Base-by-base conservation (phyloP, 2,113 vertebrate genomes). In the Ceyx cyanopectus region DNA sequence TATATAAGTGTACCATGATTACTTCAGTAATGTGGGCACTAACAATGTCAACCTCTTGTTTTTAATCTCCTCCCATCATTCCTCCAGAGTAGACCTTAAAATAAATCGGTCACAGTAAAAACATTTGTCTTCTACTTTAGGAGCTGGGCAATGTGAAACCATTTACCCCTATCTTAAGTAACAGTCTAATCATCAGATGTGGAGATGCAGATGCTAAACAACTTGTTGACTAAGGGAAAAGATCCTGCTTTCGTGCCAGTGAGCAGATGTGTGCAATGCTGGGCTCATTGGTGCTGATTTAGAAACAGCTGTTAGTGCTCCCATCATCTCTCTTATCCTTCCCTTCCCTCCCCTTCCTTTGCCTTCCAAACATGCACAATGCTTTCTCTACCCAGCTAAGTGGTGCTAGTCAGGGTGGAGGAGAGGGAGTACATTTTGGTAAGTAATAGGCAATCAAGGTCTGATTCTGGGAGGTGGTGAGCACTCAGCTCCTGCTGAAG, bases 121-220 rank as follows among this genome's bases (percentile, higher is more conserved):
- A 32, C 41, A 53, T 57, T 85, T 92, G 12, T 89, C 50, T 86
- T 40, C 37, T 62, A 92, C 93, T 78, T 89, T 94, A 97, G 77
- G 81, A 95, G 93, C 94, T 83, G 93, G 8, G 46, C 83, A 79
- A 85, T 34, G 80, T 75, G 21, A 87, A 87, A 88, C 95, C 92
- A 91, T 87, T 93, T 96, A 94, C 89, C 97, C 32, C 4, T 90
- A 95, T 93, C 97, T 93, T 98, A 97, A 98, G 97, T 92, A 98
- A 97, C 93, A 97, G 95, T 96, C 96, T 97, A 97, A 97, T 98
- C 97, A 98, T 98, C 98, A 98, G 91, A 98, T 91, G 93, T 96
- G 92, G 96, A 96, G 97, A 97, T 96, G 93, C 98, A 98, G 98
- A 98, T 98, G 97, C 57, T 94, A 94, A 90, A 43, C 84, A 94